Percentiles rank a stretch among this genome's conserved stretches.
Conservation (phyloP, 2,888 invertebrate species). For the Mythimna loreyi region DNA sequence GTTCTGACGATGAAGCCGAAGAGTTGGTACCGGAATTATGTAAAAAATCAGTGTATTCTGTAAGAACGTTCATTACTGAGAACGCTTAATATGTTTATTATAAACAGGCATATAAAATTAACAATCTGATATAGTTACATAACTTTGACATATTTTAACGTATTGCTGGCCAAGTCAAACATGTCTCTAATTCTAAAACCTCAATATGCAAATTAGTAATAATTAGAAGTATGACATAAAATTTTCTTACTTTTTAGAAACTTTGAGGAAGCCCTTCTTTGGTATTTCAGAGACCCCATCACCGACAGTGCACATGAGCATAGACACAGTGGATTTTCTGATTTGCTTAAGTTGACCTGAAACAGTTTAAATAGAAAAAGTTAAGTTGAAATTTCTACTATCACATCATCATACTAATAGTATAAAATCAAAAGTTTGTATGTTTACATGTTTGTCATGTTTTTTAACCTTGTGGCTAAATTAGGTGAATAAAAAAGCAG, state of each 20-base stretch:
- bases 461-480: no score
- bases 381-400: no score
- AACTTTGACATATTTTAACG: background rate
- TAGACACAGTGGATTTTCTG: slow-evolving; percentile 63
- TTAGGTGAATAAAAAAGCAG: no score
- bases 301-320: slow-evolving; percentile 68
- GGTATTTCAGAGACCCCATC: slow-evolving; percentile 69
- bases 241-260: slow-evolving; percentile 62
- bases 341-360: slow-evolving; percentile 69
- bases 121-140: background rate
- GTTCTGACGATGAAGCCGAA: no score
- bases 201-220: background rate
- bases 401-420: no score
- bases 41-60: no score
- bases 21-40: no score
- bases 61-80: no score
- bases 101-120: no score
- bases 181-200: background rate
- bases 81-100: no score
- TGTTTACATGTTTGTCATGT: no score
- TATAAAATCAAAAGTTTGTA: no score
- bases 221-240: background rate
- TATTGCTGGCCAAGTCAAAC: background rate
- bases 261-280: slow-evolving; percentile 62
- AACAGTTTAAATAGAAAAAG: background rate